A percentile compares a stretch with the other conserved stretches of the same genome.
Conservation (phyloP, 2,888 invertebrate species). For the Branchinecta sandiegonensis region DNA sequence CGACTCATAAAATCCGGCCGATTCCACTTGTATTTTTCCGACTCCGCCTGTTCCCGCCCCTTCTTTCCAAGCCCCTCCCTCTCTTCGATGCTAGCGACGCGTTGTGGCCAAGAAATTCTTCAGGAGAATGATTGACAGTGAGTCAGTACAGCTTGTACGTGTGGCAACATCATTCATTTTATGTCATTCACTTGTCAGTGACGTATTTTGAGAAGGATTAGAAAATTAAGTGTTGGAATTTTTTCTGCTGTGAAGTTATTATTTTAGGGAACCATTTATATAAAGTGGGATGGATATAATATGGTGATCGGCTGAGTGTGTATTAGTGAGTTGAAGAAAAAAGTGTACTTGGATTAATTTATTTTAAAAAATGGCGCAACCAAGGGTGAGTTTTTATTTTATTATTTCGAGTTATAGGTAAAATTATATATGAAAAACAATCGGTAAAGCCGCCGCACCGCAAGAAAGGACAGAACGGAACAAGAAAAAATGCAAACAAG, state of each 20-base stretch:
- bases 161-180: slow-evolving; percentile 8
- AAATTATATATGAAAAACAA: no score
- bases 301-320: neutral
- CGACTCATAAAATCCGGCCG: slow-evolving; percentile 12
- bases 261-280: neutral
- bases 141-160: slow-evolving; percentile 14
- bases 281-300: neutral
- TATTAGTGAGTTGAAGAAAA: neutral
- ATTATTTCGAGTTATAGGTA: no score
- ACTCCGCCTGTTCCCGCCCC: slow-evolving; percentile 5
- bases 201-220: neutral
- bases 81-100: neutral
- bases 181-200: slow-evolving; percentile 13
- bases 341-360: neutral
- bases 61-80: neutral
- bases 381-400: neutral
- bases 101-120: neutral
- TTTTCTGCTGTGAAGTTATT: slow-evolving; percentile 9
- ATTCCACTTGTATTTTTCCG: slow-evolving; percentile 14
- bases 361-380: neutral
- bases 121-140: neutral
- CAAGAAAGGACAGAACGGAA: no score
- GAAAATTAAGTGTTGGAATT: neutral
- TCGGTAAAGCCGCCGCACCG: no score
- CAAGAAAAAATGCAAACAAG: no score